Percentiles rank a stretch among this genome's conserved stretches.
These are phyloP conservation scores for Trichopria drosophilae DNA, from an alignment of 2,888 invertebrate genomes.

Conservation along the genomic window DNA sequence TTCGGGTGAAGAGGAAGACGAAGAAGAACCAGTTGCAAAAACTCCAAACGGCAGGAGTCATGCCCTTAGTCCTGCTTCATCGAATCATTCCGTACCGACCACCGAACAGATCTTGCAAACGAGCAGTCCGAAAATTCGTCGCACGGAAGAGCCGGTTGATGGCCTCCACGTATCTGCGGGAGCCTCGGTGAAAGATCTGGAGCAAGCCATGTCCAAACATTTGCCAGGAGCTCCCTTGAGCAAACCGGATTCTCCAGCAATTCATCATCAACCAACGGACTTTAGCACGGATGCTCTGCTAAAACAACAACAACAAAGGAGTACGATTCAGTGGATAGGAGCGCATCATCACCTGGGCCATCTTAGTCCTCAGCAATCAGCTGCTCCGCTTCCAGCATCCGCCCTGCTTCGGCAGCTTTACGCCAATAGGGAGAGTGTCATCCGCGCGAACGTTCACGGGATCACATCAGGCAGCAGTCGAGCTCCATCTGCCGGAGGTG, in stretches of 20 bases:
- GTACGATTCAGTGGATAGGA: slow-evolving; percentile 93
- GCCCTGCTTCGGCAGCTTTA: slow-evolving; percentile 91
- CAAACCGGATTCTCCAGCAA: slow-evolving; percentile 60
- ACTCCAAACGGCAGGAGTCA: slow-evolving; percentile 56
- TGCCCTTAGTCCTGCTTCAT: slow-evolving; percentile 65
- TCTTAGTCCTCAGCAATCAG: slow-evolving; percentile 64
- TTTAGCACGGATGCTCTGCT: slow-evolving; percentile 84
- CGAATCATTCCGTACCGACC: slow-evolving; percentile 64
- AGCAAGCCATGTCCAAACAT: slow-evolving; percentile 96
- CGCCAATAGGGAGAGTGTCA: slow-evolving; percentile 88
- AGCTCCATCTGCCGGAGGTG: slow-evolving; percentile 47
- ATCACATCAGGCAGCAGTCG: slow-evolving; percentile 59
- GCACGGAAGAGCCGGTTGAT: slow-evolving; percentile 52
- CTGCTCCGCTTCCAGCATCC: slow-evolving; percentile 78
- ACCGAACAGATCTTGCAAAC: slow-evolving; percentile 51
- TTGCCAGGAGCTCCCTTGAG: slow-evolving; percentile 66
- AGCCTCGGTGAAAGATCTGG: slow-evolving; percentile 84
- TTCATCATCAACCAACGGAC: slow-evolving; percentile 77
- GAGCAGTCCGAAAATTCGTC: slow-evolving; percentile 48
- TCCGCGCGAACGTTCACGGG: slow-evolving; percentile 80
- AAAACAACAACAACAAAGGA: slow-evolving; percentile 77
- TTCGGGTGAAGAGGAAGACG: slow-evolving; percentile 61
- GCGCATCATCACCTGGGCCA: slow-evolving; percentile 71
- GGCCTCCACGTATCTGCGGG: slow-evolving; percentile 35
- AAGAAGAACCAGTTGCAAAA: slow-evolving; percentile 50